Base-by-base conservation (phyloP, 23 tunicate species). In the Ciona savignyi region DNA sequence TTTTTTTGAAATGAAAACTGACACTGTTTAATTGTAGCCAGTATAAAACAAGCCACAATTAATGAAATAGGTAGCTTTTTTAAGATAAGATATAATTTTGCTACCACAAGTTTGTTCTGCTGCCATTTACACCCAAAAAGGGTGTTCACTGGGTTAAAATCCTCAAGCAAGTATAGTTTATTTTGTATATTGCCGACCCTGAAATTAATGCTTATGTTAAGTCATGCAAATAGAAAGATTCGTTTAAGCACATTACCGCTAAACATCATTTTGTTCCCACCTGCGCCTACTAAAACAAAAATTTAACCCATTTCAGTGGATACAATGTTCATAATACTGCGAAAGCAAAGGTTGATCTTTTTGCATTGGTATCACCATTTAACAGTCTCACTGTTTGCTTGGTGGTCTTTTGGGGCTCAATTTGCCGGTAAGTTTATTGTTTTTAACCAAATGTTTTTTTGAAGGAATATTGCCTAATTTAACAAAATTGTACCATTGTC, bases 331-430 rank as follows among this genome's bases (percentile, higher is more conserved):
- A 91, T 91, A 51, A 78, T 91, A 42, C 48, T 91, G 33, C 77
- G 97, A 2, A 91, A 91, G 33, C 97, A 91, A 62, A 85, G 76
- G 70, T 68, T 91, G n/a, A 80, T 85, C 21, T 91, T 91, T 32
- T 77, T 91, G 6, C 97, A 91, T 65, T 91, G 97, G 97, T 91
- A 91, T 73, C 97, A 91, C 67, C 97, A 91, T 62, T 20, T 78
- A 28, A 91, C 97, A 22, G 97, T 91, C 32, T 72, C 82, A 15
- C 77, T 91, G 6, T 91, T 77, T 72, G 76, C 80, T 27, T 91
- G 97, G 97, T 73, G 78, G 86, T 76, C 83, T 23, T 91, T 78
- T 67, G 97, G 80, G 27, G 90, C 80, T 35, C 91, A 80, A 71
- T 74, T 48, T 32, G 74, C 97, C 49, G 97, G 97, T 91, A 63